A percentile compares a stretch with the other conserved stretches of the same genome.
phyloP scores from a whole-genome alignment of 2,888 invertebrate genomes.

The Coecobrya sp. region DNA sequence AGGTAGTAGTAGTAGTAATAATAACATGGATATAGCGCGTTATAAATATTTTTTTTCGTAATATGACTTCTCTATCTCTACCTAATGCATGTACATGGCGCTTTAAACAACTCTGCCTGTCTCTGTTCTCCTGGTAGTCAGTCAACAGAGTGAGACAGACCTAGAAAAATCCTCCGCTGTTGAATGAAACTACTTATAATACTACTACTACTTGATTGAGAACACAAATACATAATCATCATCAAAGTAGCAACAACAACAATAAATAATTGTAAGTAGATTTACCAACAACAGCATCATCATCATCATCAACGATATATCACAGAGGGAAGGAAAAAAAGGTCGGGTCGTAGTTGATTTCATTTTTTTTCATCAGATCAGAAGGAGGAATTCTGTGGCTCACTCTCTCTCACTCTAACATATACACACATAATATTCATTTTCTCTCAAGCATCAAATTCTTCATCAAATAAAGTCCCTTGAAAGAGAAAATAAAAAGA shows the following conservation, averaged over 20 bases:
- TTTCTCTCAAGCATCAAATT: too few relatives aligned
- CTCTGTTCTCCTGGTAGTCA: slow-evolving; percentile 73
- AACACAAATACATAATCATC: not conserved
- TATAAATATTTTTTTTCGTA: too few relatives aligned
- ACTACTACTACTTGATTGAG: not conserved
- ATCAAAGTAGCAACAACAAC: slow-evolving; percentile 23
- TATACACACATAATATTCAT: not conserved
- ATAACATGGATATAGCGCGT: too few relatives aligned
- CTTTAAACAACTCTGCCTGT: slow-evolving; percentile 28
- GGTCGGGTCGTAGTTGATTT: slow-evolving; percentile 67
- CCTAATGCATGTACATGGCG: not conserved
- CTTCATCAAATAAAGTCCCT: not conserved
- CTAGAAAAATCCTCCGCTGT: slow-evolving; percentile 72
- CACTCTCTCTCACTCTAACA: slow-evolving; percentile 2
- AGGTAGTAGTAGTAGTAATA: too few relatives aligned
- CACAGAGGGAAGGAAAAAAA: not conserved
- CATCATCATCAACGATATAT: not conserved
- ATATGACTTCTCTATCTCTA: not conserved
- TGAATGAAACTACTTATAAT: slow-evolving; percentile 5
- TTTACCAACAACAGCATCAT: slow-evolving; percentile 43
- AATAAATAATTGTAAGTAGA: slow-evolving; percentile 25
- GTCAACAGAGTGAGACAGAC: slow-evolving; percentile 80
- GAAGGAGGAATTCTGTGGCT: slow-evolving; percentile 20
- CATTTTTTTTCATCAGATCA: slow-evolving; percentile 19
- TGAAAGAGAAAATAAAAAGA: not conserved